Evolutionary conservation across 2,888 invertebrate genomes (phyloP).

Genomic region (Bruchidius siliquastri): DNA sequence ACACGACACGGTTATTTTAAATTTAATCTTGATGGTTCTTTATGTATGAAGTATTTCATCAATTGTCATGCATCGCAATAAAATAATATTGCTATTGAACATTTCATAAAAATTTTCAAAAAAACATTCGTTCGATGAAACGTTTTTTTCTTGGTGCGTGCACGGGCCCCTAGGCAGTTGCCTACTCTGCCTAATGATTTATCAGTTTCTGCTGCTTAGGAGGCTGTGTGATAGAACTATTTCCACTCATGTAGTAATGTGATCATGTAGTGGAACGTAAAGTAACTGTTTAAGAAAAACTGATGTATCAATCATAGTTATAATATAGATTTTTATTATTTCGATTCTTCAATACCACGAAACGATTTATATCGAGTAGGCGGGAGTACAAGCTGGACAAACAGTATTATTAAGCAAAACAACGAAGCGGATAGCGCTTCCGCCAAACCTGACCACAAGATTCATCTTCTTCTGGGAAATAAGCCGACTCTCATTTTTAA

Average conservation of each 20-base stretch:
- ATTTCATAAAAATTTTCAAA: too few relatives aligned
- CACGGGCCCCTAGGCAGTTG: too few relatives aligned
- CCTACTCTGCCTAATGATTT: too few relatives aligned
- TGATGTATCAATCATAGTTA: not conserved
- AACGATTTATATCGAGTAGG: not conserved
- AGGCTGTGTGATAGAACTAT: too few relatives aligned
- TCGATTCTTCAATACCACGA: not conserved
- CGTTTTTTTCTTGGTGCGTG: too few relatives aligned
- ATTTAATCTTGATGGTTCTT: too few relatives aligned
- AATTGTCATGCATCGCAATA: too few relatives aligned
- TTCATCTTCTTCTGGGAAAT: conserved; percentile 10
- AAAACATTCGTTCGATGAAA: too few relatives aligned
- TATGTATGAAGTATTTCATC: too few relatives aligned
- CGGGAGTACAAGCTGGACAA: not conserved
- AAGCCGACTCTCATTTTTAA: not conserved
- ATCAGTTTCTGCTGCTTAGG: too few relatives aligned
- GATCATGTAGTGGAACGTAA: not conserved
- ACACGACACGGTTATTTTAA: too few relatives aligned
- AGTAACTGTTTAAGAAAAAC: not conserved
- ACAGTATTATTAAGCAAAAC: not conserved
- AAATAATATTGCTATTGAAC: too few relatives aligned
- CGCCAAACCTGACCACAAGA: conserved; percentile 5
- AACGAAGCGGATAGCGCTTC: conserved; percentile 4
- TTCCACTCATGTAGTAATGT: not conserved
- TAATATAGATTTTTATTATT: not conserved